Base-by-base conservation (phyloP, 2,797 vertebrate species). In the Furcifer pardalis region DNA sequence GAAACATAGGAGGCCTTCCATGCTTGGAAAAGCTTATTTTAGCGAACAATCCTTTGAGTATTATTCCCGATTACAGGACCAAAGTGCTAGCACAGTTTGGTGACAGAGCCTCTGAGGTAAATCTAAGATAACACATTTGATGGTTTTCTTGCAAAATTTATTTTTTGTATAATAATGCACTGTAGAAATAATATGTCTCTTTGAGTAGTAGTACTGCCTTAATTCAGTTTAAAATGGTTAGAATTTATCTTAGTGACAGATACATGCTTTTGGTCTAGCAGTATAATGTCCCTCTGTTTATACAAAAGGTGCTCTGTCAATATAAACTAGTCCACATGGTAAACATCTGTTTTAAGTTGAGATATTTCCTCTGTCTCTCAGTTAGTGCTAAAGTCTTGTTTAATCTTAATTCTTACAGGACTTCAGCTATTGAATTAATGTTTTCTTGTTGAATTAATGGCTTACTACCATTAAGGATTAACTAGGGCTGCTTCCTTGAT, bases 41-140 rank as follows among this genome's bases (percentile, higher is more conserved):
- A 77, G 94, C 94, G 79, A 96, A 94, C 91, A 99, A 99, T 85
- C 98, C 98, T 0, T 85, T 99, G 92, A 98, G 97, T 93, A 98
- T 99, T 95, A 97, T 98, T 91, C 98, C 99, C 0, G 99, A 99
- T 93, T 99, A 99, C 94, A 96, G 99, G 92, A 99, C 98, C 90
- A 99, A 98, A 95, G 97, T 99, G 60, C 96, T 99, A 44, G 97
- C 98, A 60, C 98, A 98, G 94, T 99, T 99, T 89, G 98, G 98
- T 86, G 99, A 99, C 89, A 95, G 98, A 13, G 98, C 98, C 72
- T 97, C 98, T 1, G 99, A 99, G 98, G 99, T 99, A 96, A 91
- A 91, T 21, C 40, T 8, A 1, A 65, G 25, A 59, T 37, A 44
- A 56, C 69, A 12, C 32, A 42, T 84, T 71, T 79, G 42, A 25